A percentile compares a stretch with the other conserved stretches of the same genome.
phyloP scores from a whole-genome alignment of 1,140 invertebrate genomes.

The Patella vulgata region DNA sequence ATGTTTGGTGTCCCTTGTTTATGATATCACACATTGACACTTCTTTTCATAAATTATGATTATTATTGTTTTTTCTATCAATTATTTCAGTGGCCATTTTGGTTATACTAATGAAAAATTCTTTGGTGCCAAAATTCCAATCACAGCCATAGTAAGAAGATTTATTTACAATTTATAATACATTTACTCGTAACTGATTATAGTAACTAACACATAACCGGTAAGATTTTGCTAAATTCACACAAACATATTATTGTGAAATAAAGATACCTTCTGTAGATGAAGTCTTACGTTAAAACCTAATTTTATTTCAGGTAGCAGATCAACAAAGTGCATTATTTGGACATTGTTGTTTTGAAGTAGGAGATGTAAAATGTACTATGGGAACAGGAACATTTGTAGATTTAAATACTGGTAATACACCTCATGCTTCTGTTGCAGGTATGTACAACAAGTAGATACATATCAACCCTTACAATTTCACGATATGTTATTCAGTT shows the following conservation, averaged over 20 bases:
- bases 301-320: slow-evolving; percentile 66
- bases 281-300: no score
- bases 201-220: no score
- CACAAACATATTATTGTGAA: no score
- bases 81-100: slow-evolving; percentile 75
- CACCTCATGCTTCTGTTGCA: slow-evolving; percentile 80
- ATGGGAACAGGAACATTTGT: slow-evolving; percentile 95
- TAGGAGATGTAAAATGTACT: slow-evolving; percentile 89
- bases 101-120: slow-evolving; percentile 72
- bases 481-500: no score
- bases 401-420: slow-evolving; percentile 83
- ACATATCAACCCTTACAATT: no score
- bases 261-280: no score
- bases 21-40: no score
- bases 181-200: no score
- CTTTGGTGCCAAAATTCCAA: slow-evolving; percentile 82
- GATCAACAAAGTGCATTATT: slow-evolving; percentile 87
- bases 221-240: no score
- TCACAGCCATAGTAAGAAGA: slow-evolving; percentile 78
- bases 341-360: slow-evolving; percentile 85
- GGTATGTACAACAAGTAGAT: no score
- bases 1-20: no score
- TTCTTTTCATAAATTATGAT: background rate
- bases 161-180: no score
- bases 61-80: background rate